phyloP scores from a whole-genome alignment of 2,113 vertebrate species.

The Hippocampus abdominalis region DNA sequence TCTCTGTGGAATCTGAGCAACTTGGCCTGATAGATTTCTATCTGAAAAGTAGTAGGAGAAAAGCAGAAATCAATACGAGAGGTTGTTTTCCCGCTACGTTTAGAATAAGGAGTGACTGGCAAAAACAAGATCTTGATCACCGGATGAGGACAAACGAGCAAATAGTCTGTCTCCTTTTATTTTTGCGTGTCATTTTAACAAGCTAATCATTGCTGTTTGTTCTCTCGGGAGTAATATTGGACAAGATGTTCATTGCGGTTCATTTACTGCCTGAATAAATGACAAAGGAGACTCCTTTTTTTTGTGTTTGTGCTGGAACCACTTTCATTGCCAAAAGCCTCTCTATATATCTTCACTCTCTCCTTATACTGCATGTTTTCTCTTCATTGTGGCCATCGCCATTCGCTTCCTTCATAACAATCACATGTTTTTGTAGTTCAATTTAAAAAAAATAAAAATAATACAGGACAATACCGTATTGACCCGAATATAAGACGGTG shows the following conservation, averaged over 20 bases:
- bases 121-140: conserved; percentile 29
- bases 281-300: not conserved
- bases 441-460: no score
- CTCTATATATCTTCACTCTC: no score
- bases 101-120: conserved; percentile 42
- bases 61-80: conserved; percentile 59
- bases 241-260: conserved; percentile 2
- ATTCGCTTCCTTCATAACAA: no score
- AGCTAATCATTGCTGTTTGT: conserved; percentile 7
- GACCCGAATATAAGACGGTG: no score
- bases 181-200: conserved; percentile 26
- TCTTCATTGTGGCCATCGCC: no score
- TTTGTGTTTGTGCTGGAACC: no score
- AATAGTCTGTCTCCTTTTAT: conserved; percentile 38
- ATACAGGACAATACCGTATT: no score
- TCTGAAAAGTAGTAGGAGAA: conserved; percentile 56
- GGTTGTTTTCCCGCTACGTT: conserved; percentile 48
- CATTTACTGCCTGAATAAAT: conserved; percentile 14
- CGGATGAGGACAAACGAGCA: conserved; percentile 5
- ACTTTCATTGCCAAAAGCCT: no score
- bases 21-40: conserved; percentile 61
- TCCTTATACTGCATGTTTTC: no score
- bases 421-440: no score
- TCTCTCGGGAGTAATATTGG: conserved; percentile 8
- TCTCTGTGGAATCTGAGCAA: conserved; percentile 56